A percentile compares a stretch with the other conserved stretches of the same genome.
Conservation (phyloP, 2,113 vertebrate species). For the Ibidorhyncha struthersii region DNA sequence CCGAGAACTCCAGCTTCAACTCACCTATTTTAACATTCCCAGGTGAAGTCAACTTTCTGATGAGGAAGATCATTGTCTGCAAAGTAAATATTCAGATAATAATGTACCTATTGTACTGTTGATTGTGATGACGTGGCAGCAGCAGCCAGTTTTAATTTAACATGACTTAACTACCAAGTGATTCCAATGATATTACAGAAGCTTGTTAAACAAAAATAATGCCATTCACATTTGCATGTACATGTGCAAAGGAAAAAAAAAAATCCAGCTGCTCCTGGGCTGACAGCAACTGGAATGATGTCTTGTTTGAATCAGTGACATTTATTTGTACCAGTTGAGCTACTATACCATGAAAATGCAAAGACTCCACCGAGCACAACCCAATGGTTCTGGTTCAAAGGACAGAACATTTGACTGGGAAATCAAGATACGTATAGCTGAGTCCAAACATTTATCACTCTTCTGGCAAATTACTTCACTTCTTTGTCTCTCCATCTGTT, state of each 20-base stretch:
- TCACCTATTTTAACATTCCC: constrained; percentile 34
- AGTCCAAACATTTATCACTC: not conserved
- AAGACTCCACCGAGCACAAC: not conserved
- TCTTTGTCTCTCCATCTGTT: not conserved
- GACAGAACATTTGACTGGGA: not conserved
- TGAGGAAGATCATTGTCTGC: constrained; percentile 51
- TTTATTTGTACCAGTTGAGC: not conserved
- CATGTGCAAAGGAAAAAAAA: not conserved
- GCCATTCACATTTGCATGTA: not conserved
- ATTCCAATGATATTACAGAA: constrained; percentile 35
- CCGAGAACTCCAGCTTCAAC: constrained; percentile 3
- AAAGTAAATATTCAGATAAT: constrained; percentile 52
- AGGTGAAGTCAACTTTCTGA: constrained; percentile 49
- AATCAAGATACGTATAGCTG: not conserved
- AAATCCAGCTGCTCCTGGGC: not conserved
- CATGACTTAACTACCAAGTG: constrained; percentile 19
- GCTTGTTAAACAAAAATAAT: constrained; percentile 38
- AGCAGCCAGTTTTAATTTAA: constrained; percentile 61
- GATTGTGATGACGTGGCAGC: not conserved
- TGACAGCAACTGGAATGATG: not conserved
- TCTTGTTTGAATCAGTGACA: not conserved
- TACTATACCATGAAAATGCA: not conserved
- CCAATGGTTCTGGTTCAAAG: not conserved
- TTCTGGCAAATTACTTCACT: not conserved
- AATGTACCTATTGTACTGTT: constrained; percentile 48